Evolutionary conservation across 2,797 vertebrate genomes (phyloP), one percentile per base, ranked within the genome.

Genomic region (Glyptemys insculpta): DNA sequence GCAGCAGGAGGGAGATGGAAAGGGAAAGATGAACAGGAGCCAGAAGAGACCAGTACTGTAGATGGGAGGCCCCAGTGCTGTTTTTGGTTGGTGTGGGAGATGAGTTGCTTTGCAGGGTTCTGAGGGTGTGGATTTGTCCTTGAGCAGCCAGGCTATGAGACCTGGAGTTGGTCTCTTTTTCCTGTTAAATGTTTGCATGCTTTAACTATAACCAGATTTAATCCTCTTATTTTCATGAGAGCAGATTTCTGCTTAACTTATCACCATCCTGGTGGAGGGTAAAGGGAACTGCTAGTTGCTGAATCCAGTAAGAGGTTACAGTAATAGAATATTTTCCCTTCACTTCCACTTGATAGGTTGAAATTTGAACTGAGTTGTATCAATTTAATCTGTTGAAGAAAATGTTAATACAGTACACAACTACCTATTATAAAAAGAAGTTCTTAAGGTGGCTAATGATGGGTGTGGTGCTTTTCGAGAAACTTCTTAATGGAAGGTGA

Each of bases 181-280:
- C 57, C 1, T 25, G 85, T 85, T 96, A 49, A 90, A 59, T 91
- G 85, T 87, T 85, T 85, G 41, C 47, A 47, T 34, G 4, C 89
- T 95, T 94, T 86, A 91, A 86, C 76, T 96, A 89, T 95, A 91
- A 94, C 57, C 25, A 72, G 92, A 95, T 80, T 87, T 91, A 41
- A 37, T 41, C n/a, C 68, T 72, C 10, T 29, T 78, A 29, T 78
- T 29, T 47, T 49, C 27, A 27, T 76, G 25, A 78, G 44, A 47
- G 44, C 44, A 31, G 25, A 8, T 49, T 31, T 49, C 44, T 14
- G 27, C 5, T 8, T 14, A 27, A 6, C 3, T 14, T 15, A 7
- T 44, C 14, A 5, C 25, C 44, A 27, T 8, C 3, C 44, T 49
- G 44, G 41, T 47, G 37, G 12, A 5, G 29, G 12, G 27, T 16